These are phyloP conservation scores for Plutella xylostella DNA, from an alignment of 2,888 invertebrate genomes.

Conservation along the genomic window DNA sequence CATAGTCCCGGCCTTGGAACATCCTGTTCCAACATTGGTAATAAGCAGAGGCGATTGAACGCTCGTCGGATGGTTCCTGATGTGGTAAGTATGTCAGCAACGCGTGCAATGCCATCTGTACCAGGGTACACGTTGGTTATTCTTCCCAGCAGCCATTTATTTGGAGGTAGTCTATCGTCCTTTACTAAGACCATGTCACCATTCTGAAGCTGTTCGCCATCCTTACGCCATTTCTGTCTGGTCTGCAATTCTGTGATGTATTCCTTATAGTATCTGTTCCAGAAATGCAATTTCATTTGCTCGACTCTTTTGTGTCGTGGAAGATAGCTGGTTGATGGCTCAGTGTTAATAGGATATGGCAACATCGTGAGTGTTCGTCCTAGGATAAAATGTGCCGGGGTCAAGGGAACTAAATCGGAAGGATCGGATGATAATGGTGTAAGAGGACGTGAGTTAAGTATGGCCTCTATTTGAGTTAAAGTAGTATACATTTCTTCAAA, in stretches of 20 bases:
- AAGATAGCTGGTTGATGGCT: too few species aligned
- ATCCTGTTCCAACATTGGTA: conserved; percentile 5
- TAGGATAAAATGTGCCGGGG: conserved; percentile 13
- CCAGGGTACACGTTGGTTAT: conserved; percentile 4
- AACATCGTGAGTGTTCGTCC: conserved; percentile 12
- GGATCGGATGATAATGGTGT: conserved; percentile 4
- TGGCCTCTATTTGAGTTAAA: too few species aligned
- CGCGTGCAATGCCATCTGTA: conserved; percentile 8
- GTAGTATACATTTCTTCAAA: conserved; percentile 18
- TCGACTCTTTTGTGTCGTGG: neutral
- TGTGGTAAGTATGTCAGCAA: conserved; percentile 5
- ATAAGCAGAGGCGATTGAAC: conserved; percentile 5
- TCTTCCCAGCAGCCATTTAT: conserved; percentile 9
- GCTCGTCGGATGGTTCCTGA: conserved; percentile 7
- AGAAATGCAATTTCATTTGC: neutral
- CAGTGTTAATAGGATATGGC: neutral
- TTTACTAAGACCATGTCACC: conserved; percentile 3
- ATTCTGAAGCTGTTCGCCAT: neutral
- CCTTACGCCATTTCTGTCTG: conserved; percentile 18
- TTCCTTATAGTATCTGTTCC: conserved; percentile 5
- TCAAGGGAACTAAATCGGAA: neutral
- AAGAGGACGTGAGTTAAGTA: too few species aligned
- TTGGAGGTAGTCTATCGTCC: conserved; percentile 5
- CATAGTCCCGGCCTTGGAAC: conserved; percentile 4
- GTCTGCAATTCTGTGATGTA: conserved; percentile 20